These are phyloP conservation scores for Rhinopomastus cyanomelas DNA, from an alignment of 2,113 vertebrate species.

Conservation along the genomic window DNA sequence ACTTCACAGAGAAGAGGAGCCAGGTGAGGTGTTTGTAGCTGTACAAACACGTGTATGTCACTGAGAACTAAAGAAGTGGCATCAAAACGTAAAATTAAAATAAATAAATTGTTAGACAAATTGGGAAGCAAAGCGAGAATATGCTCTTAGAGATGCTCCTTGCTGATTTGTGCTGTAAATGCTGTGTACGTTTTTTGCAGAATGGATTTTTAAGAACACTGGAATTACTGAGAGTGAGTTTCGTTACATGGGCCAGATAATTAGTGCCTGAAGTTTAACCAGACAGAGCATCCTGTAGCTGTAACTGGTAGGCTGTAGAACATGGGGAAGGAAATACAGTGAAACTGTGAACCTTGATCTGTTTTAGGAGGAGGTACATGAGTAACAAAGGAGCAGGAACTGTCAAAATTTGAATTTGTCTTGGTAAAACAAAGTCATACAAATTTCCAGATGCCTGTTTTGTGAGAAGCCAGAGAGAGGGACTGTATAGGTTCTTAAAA, in stretches of 20 bases:
- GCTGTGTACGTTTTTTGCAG: background rate
- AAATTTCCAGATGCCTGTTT: background rate
- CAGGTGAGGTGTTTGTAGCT: background rate
- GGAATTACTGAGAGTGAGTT: background rate
- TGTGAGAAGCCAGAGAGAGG: background rate
- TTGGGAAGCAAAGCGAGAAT: background rate
- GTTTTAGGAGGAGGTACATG: background rate
- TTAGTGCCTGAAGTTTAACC: background rate
- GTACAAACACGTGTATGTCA: rapidly evolving
- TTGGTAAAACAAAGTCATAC: background rate
- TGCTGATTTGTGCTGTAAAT: background rate
- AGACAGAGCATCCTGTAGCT: background rate
- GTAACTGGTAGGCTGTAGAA: background rate
- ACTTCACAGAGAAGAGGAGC: background rate
- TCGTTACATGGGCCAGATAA: background rate
- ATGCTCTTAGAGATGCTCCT: background rate
- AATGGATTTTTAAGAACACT: background rate
- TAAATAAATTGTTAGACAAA: background rate
- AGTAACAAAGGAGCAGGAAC: background rate
- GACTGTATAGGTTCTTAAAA: background rate
- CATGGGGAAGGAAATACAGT: background rate
- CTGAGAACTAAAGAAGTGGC: background rate
- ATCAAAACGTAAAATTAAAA: background rate
- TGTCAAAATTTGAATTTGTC: background rate
- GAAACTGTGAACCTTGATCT: background rate